These are phyloP conservation scores for Drosophila greeni DNA, from an alignment of 2,888 invertebrate species.

Conservation along the genomic window DNA sequence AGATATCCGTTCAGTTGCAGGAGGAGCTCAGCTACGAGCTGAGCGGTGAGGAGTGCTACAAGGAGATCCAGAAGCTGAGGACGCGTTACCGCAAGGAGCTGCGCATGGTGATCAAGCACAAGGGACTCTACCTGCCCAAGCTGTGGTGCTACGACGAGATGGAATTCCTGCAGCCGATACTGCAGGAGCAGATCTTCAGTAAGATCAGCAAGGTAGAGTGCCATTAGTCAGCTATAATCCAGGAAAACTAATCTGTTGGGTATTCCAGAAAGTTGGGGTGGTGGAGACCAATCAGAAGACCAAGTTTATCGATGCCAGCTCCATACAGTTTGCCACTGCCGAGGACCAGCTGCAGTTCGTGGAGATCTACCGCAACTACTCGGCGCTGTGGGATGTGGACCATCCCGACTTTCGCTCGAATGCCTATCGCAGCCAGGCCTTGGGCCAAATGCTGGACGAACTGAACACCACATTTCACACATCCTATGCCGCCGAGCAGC, in stretches of 20 bases:
- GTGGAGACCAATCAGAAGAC: slow-evolving; percentile 63
- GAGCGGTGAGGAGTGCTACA: slow-evolving; percentile 62
- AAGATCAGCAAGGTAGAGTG: slow-evolving; percentile 63
- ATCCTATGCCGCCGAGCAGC: slow-evolving; percentile 51
- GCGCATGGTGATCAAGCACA: slow-evolving; percentile 66
- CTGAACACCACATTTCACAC: slow-evolving; percentile 57
- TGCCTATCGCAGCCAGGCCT: slow-evolving; percentile 67
- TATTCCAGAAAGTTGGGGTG: slow-evolving; percentile 62
- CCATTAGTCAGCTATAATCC: neutral
- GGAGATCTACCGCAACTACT: slow-evolving; percentile 70
- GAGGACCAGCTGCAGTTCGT: slow-evolving; percentile 70
- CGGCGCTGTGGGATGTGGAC: slow-evolving; percentile 72
- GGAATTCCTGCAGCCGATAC: slow-evolving; percentile 67
- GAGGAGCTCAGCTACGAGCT: slow-evolving; percentile 61
- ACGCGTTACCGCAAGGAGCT: slow-evolving; percentile 73
- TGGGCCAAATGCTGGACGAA: slow-evolving; percentile 69
- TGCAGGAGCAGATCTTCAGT: slow-evolving; percentile 68
- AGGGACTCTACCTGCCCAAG: slow-evolving; percentile 72
- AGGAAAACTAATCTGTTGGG: neutral
- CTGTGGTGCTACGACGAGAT: slow-evolving; percentile 75
- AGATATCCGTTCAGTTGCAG: slow-evolving; percentile 58
- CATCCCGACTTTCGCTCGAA: slow-evolving; percentile 75
- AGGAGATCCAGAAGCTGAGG: slow-evolving; percentile 70
- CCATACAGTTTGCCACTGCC: slow-evolving; percentile 52
- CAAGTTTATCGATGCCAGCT: slow-evolving; percentile 62